Conservation (phyloP, 2,113 vertebrate species). For the Sinocyclocheilus maitianheensis region DNA sequence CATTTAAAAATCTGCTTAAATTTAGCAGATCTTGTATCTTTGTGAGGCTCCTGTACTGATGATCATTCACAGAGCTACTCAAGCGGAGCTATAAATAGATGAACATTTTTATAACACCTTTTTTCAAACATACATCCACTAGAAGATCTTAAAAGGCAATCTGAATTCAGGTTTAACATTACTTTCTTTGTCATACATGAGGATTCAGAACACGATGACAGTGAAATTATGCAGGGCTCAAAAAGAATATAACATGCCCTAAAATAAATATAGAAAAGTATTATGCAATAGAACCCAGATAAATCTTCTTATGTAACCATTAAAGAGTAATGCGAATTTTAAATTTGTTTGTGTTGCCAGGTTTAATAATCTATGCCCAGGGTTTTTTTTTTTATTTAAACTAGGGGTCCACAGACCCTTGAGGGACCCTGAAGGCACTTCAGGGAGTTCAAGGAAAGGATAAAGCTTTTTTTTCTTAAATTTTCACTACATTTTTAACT, state of each 20-base stretch:
- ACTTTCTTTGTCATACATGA: not conserved
- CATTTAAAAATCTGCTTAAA: not conserved
- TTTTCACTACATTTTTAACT: not conserved
- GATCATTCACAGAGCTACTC: not conserved
- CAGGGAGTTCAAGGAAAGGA: not conserved
- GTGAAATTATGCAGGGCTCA: not conserved
- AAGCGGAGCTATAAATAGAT: not conserved
- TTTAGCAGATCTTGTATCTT: not conserved
- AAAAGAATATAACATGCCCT: not conserved
- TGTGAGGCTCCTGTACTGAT: not conserved
- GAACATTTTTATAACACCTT: not conserved
- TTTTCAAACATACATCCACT: not conserved
- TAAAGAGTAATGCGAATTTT: not conserved
- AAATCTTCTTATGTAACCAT: slow-evolving; percentile 27
- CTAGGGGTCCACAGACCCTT: not conserved
- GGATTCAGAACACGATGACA: not conserved
- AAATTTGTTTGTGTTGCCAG: not conserved
- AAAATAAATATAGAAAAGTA: slow-evolving; percentile 6
- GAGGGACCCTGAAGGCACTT: not conserved
- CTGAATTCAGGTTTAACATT: slow-evolving; percentile 1
- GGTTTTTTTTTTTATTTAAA: not conserved
- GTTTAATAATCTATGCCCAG: not conserved
- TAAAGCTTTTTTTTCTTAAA: not conserved
- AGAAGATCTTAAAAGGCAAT: not conserved
- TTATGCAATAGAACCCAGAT: slow-evolving; percentile 26